Base-by-base conservation (phyloP, 2,797 vertebrate species). In the Tachyglossus aculeatus region DNA sequence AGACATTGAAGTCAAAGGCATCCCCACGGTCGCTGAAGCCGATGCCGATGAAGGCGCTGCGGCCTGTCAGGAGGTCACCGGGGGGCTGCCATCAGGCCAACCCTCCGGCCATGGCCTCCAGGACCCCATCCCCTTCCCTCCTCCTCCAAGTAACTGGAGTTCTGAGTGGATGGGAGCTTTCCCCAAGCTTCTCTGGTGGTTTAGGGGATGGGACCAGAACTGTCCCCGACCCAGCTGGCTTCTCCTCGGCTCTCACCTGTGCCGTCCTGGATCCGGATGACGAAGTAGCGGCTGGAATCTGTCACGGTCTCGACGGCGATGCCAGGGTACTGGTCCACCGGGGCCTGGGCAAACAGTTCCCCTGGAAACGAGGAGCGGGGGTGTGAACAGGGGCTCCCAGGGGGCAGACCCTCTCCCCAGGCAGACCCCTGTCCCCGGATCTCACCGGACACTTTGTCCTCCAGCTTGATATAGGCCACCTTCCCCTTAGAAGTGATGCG, bases 211-310 rank as follows among this genome's bases (percentile, higher is more conserved):
- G n/a, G n/a, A n/a, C n/a, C n/a, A n/a, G n/a, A n/a, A n/a, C n/a
- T n/a, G n/a, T n/a, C n/a, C n/a, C 16, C 22, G 1, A n/a, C 7
- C 22, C 51, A 52, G 37, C 31, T 33, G 16, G 41, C 50, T 57
- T 16, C 21, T 15, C 39, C 54, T 39, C 6, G 2, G 32, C 19
- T 22, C 77, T 80, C 68, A 98, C 97, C 97, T 15, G 91, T 96
- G 33, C 96, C 97, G 75, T 98, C 96, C 74, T 98, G 96, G 91
- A 98, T 97, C 78, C 95, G 94, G 72, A 98, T 93, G 19, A 98
- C 97, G 63, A 98, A 98, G 82, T 98, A 98, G 2, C 97, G 94
- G 60, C 97, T 98, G 72, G 97, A 98, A 90, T 98, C 97, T 1
- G 95, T 94, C 86, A 98, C 97, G 0, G 96, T 97, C 83, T 98